Percentiles rank a stretch among this genome's conserved stretches.
phyloP scores from a whole-genome alignment of 1,140 invertebrate genomes.

The Babylonia areolata region DNA sequence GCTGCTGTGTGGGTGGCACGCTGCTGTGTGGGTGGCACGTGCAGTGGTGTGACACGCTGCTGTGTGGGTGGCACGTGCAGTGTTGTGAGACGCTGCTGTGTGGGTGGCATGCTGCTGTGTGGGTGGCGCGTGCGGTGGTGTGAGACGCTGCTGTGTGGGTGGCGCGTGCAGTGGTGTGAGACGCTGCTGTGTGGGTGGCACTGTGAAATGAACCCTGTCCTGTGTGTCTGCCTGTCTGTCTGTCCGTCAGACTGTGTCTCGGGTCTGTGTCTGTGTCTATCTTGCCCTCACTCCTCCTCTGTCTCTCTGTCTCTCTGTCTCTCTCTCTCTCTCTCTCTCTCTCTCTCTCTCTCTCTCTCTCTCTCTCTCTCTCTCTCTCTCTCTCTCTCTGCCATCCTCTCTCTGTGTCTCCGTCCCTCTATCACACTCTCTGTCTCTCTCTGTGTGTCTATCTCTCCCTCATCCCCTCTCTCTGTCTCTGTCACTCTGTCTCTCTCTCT shows the following conservation, averaged over 20 bases:
- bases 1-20: too few relatives aligned
- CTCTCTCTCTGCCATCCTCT: background rate
- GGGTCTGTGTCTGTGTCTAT: background rate
- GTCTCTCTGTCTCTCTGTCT: conserved; percentile 27
- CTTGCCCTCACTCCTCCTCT: conserved; percentile 6
- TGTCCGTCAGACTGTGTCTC: background rate
- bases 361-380: conserved; percentile 23
- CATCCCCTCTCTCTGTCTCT: conserved; percentile 14
- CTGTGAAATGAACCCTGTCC: background rate
- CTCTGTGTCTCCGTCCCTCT: background rate
- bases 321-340: conserved; percentile 27
- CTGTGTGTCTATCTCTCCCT: background rate
- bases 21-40: too few relatives aligned
- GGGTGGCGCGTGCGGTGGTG: too few relatives aligned
- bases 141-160: too few relatives aligned
- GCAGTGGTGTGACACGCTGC: too few relatives aligned
- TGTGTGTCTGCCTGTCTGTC: background rate
- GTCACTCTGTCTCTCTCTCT: conserved; percentile 12
- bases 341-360: conserved; percentile 25
- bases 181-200: too few relatives aligned
- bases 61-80: too few relatives aligned
- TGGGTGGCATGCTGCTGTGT: too few relatives aligned
- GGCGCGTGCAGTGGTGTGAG: too few relatives aligned
- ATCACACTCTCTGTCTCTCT: background rate
- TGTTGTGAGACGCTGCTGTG: too few relatives aligned